Evolutionary conservation across 2,888 invertebrate genomes (phyloP).

Genomic region (Malthinus flaveolus): DNA sequence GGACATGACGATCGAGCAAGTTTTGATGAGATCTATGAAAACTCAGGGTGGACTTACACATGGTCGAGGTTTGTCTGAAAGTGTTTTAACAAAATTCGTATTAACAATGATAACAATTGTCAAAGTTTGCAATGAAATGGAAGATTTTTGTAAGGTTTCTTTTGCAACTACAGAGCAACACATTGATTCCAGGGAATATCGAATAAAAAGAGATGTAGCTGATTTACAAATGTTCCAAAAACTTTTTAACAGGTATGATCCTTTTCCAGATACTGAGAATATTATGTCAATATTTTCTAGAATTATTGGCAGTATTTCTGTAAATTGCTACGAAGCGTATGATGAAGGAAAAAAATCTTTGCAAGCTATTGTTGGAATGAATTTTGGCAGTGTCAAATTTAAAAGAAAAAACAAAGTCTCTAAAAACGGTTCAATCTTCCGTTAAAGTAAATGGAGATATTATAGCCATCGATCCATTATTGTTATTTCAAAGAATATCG

Average conservation of each 20-base stretch:
- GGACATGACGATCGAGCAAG: too few relatives aligned
- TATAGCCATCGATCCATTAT: conserved; percentile 35
- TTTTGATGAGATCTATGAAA: too few relatives aligned
- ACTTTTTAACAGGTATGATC: conserved; percentile 39
- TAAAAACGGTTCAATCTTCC: conserved; percentile 36
- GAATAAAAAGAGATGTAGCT: conserved; percentile 42
- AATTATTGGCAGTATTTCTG: conserved; percentile 38
- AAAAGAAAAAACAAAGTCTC: conserved; percentile 40
- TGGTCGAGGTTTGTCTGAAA: conserved; percentile 38
- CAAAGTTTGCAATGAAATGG: conserved; percentile 35
- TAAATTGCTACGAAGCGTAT: conserved; percentile 41
- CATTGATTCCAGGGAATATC: too few relatives aligned
- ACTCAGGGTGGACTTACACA: too few relatives aligned
- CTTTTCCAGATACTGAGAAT: conserved; percentile 39
- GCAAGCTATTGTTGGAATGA: conserved; percentile 37
- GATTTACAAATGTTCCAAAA: conserved; percentile 37
- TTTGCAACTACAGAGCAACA: conserved; percentile 40
- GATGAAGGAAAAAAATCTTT: conserved; percentile 39
- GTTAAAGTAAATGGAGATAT: conserved; percentile 38
- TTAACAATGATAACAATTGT: conserved; percentile 36
- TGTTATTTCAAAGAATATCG: conserved; percentile 37
- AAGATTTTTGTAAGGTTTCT: conserved; percentile 36
- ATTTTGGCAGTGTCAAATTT: conserved; percentile 40
- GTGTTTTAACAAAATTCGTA: conserved; percentile 38
- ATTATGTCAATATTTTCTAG: conserved; percentile 41